These are phyloP conservation scores for Aplysia californica DNA, from an alignment of 1,140 invertebrate species.

Conservation along the genomic window DNA sequence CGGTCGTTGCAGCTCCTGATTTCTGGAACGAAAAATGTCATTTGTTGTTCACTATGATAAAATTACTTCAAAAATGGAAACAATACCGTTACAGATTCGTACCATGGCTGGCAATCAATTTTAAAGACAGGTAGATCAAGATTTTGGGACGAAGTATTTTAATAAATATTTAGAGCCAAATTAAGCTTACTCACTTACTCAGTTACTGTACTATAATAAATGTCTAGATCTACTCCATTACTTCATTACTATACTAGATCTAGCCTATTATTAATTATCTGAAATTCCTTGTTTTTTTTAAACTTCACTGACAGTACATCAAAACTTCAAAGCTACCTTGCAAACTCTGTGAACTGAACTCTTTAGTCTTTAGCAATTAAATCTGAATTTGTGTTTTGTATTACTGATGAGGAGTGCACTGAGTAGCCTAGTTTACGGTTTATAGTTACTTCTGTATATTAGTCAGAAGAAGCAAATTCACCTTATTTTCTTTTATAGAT, in stretches of 20 bases:
- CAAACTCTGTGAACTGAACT: no score
- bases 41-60: background rate
- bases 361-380: no score
- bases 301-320: background rate
- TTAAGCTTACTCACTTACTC: background rate
- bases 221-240: background rate
- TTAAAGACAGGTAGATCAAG: conserved; percentile 44
- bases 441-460: no score
- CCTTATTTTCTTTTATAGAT: no score
- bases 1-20: background rate
- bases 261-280: background rate
- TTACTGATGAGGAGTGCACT: no score
- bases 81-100: conserved; percentile 55
- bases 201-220: background rate
- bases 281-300: background rate
- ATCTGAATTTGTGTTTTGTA: no score
- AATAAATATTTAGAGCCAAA: background rate
- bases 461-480: no score
- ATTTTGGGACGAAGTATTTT: background rate
- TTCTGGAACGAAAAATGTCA: no score
- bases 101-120: conserved; percentile 54
- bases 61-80: conserved; percentile 36
- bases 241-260: background rate
- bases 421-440: no score
- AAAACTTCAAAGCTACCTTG: no score